Percentiles rank a stretch among this genome's conserved stretches.
Evolutionary conservation across 2,888 invertebrate species (phyloP).

Genomic region (Acleris sparsana): DNA sequence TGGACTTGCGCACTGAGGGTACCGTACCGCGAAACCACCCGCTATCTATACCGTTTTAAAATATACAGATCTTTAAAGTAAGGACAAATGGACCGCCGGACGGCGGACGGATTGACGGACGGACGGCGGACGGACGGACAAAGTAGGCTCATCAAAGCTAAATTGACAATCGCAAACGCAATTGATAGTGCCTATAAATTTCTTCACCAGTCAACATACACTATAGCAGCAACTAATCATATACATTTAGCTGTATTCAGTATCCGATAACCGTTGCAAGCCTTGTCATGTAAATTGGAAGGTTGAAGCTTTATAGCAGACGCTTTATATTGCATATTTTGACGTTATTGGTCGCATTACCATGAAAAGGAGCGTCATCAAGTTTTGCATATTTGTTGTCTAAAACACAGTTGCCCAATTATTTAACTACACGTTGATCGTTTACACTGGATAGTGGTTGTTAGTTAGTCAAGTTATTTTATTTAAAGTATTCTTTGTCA

Average conservation of each 20-base stretch:
- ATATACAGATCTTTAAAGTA: no score
- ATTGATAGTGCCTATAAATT: slow-evolving; percentile 5
- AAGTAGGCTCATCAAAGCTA: background rate
- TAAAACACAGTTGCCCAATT: no score
- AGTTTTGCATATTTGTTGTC: background rate
- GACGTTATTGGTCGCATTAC: background rate
- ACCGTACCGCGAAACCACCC: no score
- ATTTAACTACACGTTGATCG: no score
- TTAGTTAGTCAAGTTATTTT: no score
- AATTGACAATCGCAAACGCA: slow-evolving; percentile 20
- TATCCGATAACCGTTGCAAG: slow-evolving; percentile 12
- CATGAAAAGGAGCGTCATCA: background rate
- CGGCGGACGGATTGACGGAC: no score
- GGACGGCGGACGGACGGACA: no score
- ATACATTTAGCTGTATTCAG: slow-evolving; percentile 25
- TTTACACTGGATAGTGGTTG: no score
- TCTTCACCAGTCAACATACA: slow-evolving; percentile 28
- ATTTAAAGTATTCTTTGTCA: no score
- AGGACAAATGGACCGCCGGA: no score
- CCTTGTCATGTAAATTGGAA: slow-evolving; percentile 34
- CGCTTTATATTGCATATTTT: slow-evolving; percentile 8
- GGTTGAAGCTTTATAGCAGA: slow-evolving; percentile 8
- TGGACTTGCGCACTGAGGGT: no score
- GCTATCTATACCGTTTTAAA: no score
- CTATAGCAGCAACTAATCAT: slow-evolving; percentile 16